A percentile compares a stretch with the other conserved stretches of the same genome.
These are phyloP conservation scores for Marmota monax DNA, from an alignment of 2,113 vertebrate species.

Conservation along the genomic window DNA sequence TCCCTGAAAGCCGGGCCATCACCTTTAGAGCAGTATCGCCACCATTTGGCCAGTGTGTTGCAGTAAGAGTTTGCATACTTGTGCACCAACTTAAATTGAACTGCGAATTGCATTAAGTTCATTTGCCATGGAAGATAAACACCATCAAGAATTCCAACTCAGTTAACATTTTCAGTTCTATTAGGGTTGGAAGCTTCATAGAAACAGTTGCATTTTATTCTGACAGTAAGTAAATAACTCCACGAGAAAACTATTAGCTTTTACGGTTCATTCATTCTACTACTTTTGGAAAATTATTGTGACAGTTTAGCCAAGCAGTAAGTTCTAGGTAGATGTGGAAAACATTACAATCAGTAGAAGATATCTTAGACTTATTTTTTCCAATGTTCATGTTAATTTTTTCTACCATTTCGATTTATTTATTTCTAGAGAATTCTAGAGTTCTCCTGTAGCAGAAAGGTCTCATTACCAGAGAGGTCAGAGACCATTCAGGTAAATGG, in stretches of 20 bases:
- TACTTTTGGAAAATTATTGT: constrained; percentile 44
- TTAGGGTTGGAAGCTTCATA: constrained; percentile 19
- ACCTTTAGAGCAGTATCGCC: not conserved
- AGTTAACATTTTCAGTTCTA: not conserved
- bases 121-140: constrained; percentile 44
- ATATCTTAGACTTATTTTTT: not conserved
- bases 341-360: not conserved
- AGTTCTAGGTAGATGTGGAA: not conserved
- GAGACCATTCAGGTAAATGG: not conserved
- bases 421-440: constrained; percentile 42
- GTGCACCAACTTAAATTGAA: not conserved
- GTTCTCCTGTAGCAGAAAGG: not conserved
- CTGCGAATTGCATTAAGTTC: not conserved
- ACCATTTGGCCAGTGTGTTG: not conserved
- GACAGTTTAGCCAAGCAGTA: not conserved
- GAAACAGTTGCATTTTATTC: constrained; percentile 32
- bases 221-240: constrained; percentile 27
- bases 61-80: not conserved
- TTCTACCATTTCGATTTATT: not conserved
- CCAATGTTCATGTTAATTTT: not conserved
- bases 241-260: not conserved
- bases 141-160: not conserved
- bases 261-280: not conserved
- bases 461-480: not conserved
- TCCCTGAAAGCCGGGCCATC: not conserved